Evolutionary conservation across 2,113 vertebrate species (phyloP).

Genomic region (Anser cygnoides): DNA sequence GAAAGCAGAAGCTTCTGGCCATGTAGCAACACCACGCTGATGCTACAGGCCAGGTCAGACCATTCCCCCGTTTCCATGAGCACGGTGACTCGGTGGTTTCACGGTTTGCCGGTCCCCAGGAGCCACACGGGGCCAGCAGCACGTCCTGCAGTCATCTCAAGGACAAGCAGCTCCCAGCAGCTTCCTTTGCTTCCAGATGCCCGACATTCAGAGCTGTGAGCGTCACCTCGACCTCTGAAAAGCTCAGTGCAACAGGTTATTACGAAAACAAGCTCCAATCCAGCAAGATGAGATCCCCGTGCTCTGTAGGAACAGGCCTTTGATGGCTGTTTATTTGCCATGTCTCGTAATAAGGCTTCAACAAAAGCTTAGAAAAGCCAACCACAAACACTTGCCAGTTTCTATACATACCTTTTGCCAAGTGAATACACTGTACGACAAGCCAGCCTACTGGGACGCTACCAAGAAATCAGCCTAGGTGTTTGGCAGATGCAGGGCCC

Average conservation of each 20-base stretch:
- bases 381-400: not conserved
- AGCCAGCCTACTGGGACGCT: not conserved
- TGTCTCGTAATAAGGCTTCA: not conserved
- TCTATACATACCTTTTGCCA: not conserved
- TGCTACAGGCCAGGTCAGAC: not conserved
- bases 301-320: not conserved
- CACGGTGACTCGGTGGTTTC: not conserved
- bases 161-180: not conserved
- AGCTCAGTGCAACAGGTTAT: not conserved
- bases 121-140: not conserved
- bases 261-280: not conserved
- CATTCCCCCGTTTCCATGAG: not conserved
- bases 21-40: fast-evolving
- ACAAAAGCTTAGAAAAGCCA: not conserved
- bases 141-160: not conserved
- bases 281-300: not conserved
- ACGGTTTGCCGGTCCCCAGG: not conserved
- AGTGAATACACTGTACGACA: fast-evolving
- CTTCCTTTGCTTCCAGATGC: not conserved
- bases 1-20: not conserved
- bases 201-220: not conserved
- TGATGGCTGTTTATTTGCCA: not conserved
- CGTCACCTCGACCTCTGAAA: not conserved
- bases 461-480: not conserved
- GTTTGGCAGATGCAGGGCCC: not conserved